Evolutionary conservation across 2,797 vertebrate species (phyloP).

Genomic region (Sciurus carolinensis): DNA sequence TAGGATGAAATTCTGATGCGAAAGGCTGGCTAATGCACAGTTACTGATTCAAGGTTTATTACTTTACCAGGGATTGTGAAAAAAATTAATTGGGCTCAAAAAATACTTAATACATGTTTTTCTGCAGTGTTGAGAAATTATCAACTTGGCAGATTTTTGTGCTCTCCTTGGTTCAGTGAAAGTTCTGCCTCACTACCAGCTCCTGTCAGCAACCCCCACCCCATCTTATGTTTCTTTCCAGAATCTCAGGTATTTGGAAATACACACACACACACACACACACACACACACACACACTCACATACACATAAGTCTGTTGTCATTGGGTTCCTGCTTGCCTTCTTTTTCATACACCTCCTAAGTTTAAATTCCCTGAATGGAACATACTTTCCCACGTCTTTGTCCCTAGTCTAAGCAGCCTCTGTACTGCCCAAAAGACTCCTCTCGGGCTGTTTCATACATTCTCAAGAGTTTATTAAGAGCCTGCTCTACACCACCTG

Average conservation of each 20-base stretch:
- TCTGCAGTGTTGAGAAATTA: conserved; percentile 14
- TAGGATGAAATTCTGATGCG: conserved; percentile 47
- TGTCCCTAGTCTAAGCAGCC: background rate
- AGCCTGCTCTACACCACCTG: background rate
- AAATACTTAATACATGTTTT: conserved; percentile 60
- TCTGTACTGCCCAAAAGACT: background rate
- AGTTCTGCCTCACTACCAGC: background rate
- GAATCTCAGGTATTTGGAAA: background rate
- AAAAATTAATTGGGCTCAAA: conserved; percentile 63
- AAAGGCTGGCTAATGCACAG: background rate
- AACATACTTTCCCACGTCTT: background rate
- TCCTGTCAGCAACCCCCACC: background rate
- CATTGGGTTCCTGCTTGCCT: background rate
- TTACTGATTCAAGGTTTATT: conserved; percentile 63
- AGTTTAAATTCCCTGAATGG: background rate
- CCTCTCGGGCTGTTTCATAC: background rate
- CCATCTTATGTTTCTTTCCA: conserved; percentile 22
- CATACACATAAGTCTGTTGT: background rate
- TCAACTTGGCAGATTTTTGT: background rate
- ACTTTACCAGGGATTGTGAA: conserved; percentile 54
- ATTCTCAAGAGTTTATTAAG: conserved; percentile 23
- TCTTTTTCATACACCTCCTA: background rate
- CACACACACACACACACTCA: too few relatives aligned
- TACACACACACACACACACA: too few relatives aligned
- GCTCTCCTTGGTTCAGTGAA: background rate